A percentile compares a stretch with the other conserved stretches of the same genome.
These are phyloP conservation scores for Caligus rogercresseyi DNA, from an alignment of 1,140 invertebrate species.

Conservation along the genomic window DNA sequence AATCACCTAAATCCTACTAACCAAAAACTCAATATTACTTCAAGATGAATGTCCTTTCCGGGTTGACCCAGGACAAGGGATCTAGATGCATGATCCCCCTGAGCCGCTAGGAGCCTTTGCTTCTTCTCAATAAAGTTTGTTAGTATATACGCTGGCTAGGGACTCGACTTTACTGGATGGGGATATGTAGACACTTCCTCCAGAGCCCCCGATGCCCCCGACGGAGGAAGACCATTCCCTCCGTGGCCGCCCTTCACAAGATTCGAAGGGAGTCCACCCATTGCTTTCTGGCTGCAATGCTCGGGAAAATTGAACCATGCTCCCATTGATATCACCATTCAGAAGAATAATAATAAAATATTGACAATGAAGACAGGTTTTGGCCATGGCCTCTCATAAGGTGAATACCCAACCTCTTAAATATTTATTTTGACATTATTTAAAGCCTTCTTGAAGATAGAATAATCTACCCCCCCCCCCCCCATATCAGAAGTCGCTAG, in stretches of 20 bases:
- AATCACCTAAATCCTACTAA: too few relatives aligned
- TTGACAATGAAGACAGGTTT: too few relatives aligned
- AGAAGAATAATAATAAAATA: too few relatives aligned
- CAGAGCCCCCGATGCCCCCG: slow-evolving; percentile 65
- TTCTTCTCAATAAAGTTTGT: neutral
- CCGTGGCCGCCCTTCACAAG: slow-evolving; percentile 53
- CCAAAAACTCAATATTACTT: too few relatives aligned
- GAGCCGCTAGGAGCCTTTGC: neutral
- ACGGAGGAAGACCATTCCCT: slow-evolving; percentile 54
- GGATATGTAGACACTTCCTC: slow-evolving; percentile 55
- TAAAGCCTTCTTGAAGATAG: too few relatives aligned
- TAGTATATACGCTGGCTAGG: neutral
- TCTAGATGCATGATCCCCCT: neutral
- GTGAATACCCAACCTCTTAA: too few relatives aligned
- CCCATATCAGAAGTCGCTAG: too few relatives aligned
- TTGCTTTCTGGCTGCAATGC: neutral
- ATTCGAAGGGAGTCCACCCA: slow-evolving; percentile 56
- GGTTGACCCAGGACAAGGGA: slow-evolving; percentile 22
- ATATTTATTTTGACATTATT: too few relatives aligned
- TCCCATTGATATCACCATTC: too few relatives aligned
- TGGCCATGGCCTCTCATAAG: too few relatives aligned
- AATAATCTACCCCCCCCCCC: too few relatives aligned
- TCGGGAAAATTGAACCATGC: neutral
- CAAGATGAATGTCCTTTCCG: neutral
- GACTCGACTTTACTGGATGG: slow-evolving; percentile 37